Conservation (phyloP, 2,797 vertebrate species). For the Scomberomorus guttatus region DNA sequence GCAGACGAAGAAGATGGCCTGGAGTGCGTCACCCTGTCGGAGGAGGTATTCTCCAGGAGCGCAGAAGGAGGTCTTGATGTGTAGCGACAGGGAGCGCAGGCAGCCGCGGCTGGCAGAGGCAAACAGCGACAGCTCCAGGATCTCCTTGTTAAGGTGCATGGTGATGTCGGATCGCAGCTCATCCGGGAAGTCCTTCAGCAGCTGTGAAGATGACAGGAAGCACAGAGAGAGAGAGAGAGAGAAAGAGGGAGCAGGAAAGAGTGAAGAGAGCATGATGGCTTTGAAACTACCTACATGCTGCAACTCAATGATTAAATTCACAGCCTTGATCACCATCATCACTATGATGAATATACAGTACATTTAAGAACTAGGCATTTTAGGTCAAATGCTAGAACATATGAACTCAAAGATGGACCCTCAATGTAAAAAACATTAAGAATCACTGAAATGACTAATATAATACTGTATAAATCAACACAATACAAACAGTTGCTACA, state of each 20-base stretch:
- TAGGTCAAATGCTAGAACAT: background rate
- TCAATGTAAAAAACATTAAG: background rate
- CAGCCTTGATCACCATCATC: constrained; percentile 4
- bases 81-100: constrained; percentile 96
- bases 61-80: constrained; percentile 99
- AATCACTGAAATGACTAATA: background rate
- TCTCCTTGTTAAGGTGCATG: constrained; percentile 99
- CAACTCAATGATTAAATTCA: constrained; percentile 42
- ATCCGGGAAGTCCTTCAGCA: constrained; percentile 97
- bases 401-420: background rate
- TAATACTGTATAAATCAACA: background rate
- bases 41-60: constrained; percentile 97
- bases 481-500: background rate
- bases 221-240: constrained; percentile 1
- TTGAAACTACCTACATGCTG: constrained; percentile 43
- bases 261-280: constrained; percentile 36
- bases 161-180: constrained; percentile 98
- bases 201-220: constrained; percentile 79
- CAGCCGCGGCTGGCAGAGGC: constrained; percentile 96
- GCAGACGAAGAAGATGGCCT: constrained; percentile 98
- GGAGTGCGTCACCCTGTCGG: constrained; percentile 95
- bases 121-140: constrained; percentile 95
- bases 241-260: constrained; percentile 3
- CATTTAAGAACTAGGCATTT: background rate
- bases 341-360: background rate